phyloP scores from a whole-genome alignment of 1,140 invertebrate species.

The Samia ricini region DNA sequence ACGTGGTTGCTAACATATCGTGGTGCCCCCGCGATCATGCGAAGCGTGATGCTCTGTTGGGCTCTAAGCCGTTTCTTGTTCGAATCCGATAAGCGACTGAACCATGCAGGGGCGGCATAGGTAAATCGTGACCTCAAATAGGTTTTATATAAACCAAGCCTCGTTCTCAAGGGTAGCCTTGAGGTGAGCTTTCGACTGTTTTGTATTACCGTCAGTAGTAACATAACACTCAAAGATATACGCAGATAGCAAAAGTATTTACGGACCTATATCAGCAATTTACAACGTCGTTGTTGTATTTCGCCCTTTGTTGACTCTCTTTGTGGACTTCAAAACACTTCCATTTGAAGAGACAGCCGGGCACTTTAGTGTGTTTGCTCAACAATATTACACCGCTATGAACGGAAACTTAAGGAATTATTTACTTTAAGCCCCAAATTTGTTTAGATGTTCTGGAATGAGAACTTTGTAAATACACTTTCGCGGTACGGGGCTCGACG shows the following conservation, averaged over 20 bases:
- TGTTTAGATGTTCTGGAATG: slow-evolving; percentile 20
- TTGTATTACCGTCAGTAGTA: no score
- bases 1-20: no score
- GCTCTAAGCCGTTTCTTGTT: no score
- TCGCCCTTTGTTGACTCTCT: slow-evolving; percentile 2
- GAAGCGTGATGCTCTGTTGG: no score
- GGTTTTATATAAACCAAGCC: no score
- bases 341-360: slow-evolving; percentile 16
- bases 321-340: slow-evolving; percentile 26
- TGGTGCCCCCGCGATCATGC: no score
- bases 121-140: no score
- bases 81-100: no score
- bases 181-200: no score
- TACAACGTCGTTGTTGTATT: background rate
- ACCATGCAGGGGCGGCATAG: no score
- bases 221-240: background rate
- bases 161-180: no score
- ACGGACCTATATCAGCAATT: background rate
- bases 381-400: slow-evolving; percentile 22
- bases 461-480: slow-evolving; percentile 20
- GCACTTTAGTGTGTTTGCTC: slow-evolving; percentile 17
- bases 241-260: background rate
- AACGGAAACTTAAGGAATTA: slow-evolving; percentile 18
- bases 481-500: background rate
- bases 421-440: slow-evolving; percentile 27